Base-by-base conservation (phyloP, 2,888 invertebrate genomes). In the Hoplodrina blanda region DNA sequence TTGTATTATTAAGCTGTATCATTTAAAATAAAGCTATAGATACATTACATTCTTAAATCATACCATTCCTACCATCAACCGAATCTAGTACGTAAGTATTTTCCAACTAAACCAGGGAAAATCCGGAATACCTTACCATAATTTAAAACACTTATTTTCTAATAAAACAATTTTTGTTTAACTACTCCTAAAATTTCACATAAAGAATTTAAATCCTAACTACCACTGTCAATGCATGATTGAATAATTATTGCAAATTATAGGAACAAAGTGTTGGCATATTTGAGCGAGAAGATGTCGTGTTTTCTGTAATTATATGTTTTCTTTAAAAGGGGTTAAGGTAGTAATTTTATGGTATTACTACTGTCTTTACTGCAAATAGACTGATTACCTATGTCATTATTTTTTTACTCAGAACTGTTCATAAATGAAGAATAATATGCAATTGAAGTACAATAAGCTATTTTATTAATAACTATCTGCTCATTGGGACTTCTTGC, bases 161-260 rank as follows among this genome's bases (percentile, higher is more conserved):
- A 15, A 6, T n/a, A 54, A 65, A 46, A 57, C 52, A 17, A 0
- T 0, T 19, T 20, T 60, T 60, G 54, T 63, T n/a, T 56, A 30
- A 10, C 19, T 13, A 53, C 15, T 30, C 25, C 44, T 33, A 53
- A 46, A 25, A 25, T 61, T 63, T 65, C 6, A 13, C 64, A 57
- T 72, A n/a, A 67, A 71, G 54, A 25, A 68, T 69, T 62, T 1
- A 75, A 30, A 46, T 56, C 6, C 37, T 60, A 83, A 79, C 56
- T 52, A 52, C 63, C 50, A 44, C 54, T 76, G 62, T 68, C 65
- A 69, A 19, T 53, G 33, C 8, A 52, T 57, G 46, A 62, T 68
- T 69, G 61, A 19, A 72, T 80, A 82, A 84, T 84, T 81, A 53
- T 55, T 61, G 68, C 20, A 62, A 82, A 77, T 80, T 62, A 72